phyloP scores from a whole-genome alignment of 2,888 invertebrate genomes.

The Acleris emargana region DNA sequence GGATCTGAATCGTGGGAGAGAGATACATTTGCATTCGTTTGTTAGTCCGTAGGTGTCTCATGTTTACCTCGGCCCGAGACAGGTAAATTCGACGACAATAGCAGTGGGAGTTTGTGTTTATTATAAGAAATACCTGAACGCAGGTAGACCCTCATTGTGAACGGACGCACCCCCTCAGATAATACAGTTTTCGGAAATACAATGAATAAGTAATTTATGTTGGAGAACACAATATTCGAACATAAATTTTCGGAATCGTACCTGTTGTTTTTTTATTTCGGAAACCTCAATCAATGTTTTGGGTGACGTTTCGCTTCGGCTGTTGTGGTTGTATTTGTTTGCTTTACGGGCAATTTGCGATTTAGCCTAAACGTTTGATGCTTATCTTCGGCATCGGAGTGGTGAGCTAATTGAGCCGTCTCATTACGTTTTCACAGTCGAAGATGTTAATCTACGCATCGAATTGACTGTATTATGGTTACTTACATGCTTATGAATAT shows the following conservation, averaged over 20 bases:
- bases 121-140: conserved; percentile 73
- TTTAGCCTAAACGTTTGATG: conserved; percentile 54
- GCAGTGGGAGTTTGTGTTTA: conserved; percentile 73
- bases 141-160: conserved; percentile 75
- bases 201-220: conserved; percentile 81
- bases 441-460: conserved; percentile 69
- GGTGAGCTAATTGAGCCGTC: conserved; percentile 68
- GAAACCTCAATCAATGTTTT: conserved; percentile 58
- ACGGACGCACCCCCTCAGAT: conserved; percentile 66
- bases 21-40: conserved; percentile 46
- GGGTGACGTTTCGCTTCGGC: conserved; percentile 71
- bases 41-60: conserved; percentile 62
- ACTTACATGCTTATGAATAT: conserved; percentile 76
- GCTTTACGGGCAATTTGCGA: conserved; percentile 79
- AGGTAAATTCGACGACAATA: conserved; percentile 78
- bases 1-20: conserved; percentile 42
- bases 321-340: conserved; percentile 71
- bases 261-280: conserved; percentile 47
- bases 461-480: conserved; percentile 70
- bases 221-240: conserved; percentile 69
- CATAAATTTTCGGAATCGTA: conserved; percentile 71
- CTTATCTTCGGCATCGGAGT: conserved; percentile 51
- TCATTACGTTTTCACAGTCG: conserved; percentile 53
- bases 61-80: conserved; percentile 73
- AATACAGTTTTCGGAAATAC: conserved; percentile 82